Evolutionary conservation across 2,797 vertebrate species (phyloP).

Genomic region (Melopsittacus undulatus): DNA sequence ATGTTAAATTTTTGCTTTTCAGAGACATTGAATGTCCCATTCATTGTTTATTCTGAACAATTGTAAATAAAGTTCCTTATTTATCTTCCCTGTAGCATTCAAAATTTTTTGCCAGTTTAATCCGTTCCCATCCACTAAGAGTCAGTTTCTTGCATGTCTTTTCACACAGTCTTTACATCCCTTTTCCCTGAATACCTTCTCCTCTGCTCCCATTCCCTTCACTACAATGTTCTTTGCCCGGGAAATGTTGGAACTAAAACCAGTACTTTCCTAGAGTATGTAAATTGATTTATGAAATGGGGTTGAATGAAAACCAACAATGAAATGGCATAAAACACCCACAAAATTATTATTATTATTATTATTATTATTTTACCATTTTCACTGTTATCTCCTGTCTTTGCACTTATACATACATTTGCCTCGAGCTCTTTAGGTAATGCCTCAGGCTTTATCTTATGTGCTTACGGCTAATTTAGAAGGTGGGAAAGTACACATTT

Average conservation of each 20-base stretch:
- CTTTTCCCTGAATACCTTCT: neutral
- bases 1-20: slow-evolving; percentile 9
- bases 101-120: slow-evolving; percentile 1
- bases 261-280: neutral
- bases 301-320: neutral
- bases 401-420: neutral
- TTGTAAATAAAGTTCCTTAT: slow-evolving; percentile 40
- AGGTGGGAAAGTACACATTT: neutral
- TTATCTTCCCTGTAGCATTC: neutral
- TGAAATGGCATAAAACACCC: neutral
- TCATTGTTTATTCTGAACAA: slow-evolving; percentile 18
- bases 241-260: neutral
- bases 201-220: neutral
- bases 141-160: neutral
- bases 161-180: neutral
- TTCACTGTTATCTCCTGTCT: neutral
- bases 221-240: neutral
- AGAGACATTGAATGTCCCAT: neutral
- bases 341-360: neutral
- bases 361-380: neutral
- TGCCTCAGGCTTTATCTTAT: neutral
- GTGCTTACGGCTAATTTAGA: neutral
- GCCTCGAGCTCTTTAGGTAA: neutral
- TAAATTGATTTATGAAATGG: slow-evolving; percentile 4
- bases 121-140: neutral